Percentiles rank a stretch among this genome's conserved stretches.
These are phyloP conservation scores for Turritopsis rubra DNA, from an alignment of 30 jellyfish, hydroid and myxozoan species.

Conservation along the genomic window DNA sequence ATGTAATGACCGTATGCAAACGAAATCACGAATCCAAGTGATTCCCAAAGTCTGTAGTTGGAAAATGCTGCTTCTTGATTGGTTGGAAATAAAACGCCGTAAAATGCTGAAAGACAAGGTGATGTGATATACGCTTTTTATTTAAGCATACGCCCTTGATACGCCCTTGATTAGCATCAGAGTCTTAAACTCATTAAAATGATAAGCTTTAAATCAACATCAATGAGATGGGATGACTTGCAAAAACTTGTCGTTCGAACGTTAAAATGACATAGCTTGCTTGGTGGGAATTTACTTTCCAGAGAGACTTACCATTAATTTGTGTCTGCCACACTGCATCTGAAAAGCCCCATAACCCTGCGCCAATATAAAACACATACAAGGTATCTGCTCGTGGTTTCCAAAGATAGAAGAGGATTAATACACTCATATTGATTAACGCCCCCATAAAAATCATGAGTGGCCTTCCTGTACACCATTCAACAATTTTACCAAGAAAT, in stretches of 20 bases:
- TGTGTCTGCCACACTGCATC: slow-evolving; percentile 94
- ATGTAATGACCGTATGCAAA: slow-evolving; percentile 60
- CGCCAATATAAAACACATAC: slow-evolving; percentile 60
- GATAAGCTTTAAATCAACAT: too few species aligned
- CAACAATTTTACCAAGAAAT: slow-evolving; percentile 65
- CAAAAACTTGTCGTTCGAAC: too few species aligned
- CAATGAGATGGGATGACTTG: too few species aligned
- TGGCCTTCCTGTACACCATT: slow-evolving; percentile 87
- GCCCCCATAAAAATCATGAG: slow-evolving; percentile 65
- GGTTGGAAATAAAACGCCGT: slow-evolving; percentile 74
- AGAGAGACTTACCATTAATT: slow-evolving; percentile 87
- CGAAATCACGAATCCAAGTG: slow-evolving; percentile 78
- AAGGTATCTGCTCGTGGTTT: slow-evolving; percentile 39
- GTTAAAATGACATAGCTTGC: too few species aligned
- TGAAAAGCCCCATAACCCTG: slow-evolving; percentile 82
- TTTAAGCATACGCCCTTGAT: too few species aligned
- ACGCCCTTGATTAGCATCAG: too few species aligned
- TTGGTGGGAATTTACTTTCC: too few species aligned
- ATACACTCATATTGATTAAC: slow-evolving; percentile 40
- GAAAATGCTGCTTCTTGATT: slow-evolving; percentile 94
- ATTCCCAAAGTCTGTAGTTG: slow-evolving; percentile 75
- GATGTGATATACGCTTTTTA: too few species aligned
- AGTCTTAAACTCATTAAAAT: too few species aligned
- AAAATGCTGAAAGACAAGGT: slow-evolving; percentile 56
- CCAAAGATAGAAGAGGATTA: slow-evolving; percentile 52